Base-by-base conservation (phyloP, 2,113 vertebrate species). In the Delphinapterus leucas region DNA sequence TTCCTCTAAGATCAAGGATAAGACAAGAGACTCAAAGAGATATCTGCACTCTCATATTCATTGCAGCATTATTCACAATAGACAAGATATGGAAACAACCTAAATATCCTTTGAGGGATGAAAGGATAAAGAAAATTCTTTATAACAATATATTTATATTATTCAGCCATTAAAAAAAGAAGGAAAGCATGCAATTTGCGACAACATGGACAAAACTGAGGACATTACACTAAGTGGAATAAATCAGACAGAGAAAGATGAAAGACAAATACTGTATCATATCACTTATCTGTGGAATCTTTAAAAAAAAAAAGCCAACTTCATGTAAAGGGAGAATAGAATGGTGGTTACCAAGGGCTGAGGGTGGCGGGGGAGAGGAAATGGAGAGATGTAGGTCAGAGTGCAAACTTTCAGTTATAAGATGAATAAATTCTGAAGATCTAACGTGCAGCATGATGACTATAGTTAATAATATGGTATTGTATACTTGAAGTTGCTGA, bases 291-390 rank as follows among this genome's bases (percentile, higher is more conserved):
- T n/a, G 21, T 58, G n/a, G n/a, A 58, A 36, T 58, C 33, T 77
- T 55, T 14, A 5, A 15, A 36, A 53, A 53, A 47, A 58, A 36
- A 36, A 15, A 23, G 7, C 55, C 53, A 58, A 36, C 21, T 58
- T 80, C 13, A 58, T 23, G 4, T 25, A 58, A 80, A 38, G 11
- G 44, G 38, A n/a, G 8, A 74, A 44, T 74, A 21, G 36, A 88
- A 18, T 61, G 26, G 26, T 73, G 49, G 26, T 36, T 88, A 38
- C 28, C 68, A 73, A 25, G 53, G 36, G 4, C 53, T 15, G 11
- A 28, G 74, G 28, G 18, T 2, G 0, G 0, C 5, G 1, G 26
- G 28, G 8, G 8, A 44, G 26, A 21, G 12, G 1, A 6, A 60
- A 88, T 44, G 28, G 36, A 87, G 67, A 71, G 12, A 60, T 47